Base-by-base conservation (phyloP, 2,888 invertebrate genomes). In the Lepetodrilus schrolli region DNA sequence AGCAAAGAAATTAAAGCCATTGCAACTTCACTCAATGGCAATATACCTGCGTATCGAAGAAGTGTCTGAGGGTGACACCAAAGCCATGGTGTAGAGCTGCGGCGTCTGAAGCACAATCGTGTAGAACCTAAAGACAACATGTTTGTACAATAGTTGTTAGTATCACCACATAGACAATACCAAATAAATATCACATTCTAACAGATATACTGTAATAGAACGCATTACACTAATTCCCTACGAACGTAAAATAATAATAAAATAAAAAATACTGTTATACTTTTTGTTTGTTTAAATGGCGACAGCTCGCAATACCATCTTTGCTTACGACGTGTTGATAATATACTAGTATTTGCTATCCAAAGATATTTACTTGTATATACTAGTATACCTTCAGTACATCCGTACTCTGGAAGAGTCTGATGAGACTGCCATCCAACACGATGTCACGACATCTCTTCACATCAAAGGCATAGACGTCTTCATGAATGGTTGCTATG, bases 41-140 rank as follows among this genome's bases (percentile, higher is more conserved):
- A n/a, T n/a, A 10, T 76, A 84, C 84, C 78, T 82, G 82, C 13
- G 81, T 81, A 70, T 84, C 84, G 51, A 80, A 84, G 66, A 82
- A 75, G 49, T 83, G 79, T n/a, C 77, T 76, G 20, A 83, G 34
- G 30, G 68, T 73, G 4, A 83, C 77, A 5, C 80, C 79, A 71
- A 80, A 84, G 51, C 79, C 79, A 23, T 68, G 65, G 10, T 75
- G 70, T 8, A 83, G 75, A 2, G 78, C 76, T 5, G 79, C 75
- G 10, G 79, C 74, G 23, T 80, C 77, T 4, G 73, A 58, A 1
- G 77, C 78, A 50, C 82, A 77, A 69, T 83, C 78, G 66, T 83
- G 83, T 34, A 83, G 78, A 5, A 84, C 83, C 84, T 84, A 58
- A 30, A 30, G 30, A 23, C n/a, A n/a, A n/a, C n/a, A n/a, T n/a